Evolutionary conservation across 2,797 vertebrate species (phyloP).

Genomic region (Pitangus sulphuratus): DNA sequence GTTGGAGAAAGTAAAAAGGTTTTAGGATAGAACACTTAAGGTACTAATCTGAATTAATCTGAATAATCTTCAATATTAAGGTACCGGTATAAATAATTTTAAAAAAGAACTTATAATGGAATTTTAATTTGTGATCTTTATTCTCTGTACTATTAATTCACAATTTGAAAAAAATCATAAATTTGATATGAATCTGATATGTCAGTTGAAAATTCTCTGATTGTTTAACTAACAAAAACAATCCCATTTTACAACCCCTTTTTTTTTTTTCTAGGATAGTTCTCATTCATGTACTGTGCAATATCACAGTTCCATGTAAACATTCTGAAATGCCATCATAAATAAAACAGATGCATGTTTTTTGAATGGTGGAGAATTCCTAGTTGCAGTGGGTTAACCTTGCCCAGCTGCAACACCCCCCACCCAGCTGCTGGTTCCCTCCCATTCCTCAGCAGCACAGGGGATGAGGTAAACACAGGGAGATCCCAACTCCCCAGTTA

Average conservation of each 20-base stretch:
- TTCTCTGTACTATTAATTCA: neutral
- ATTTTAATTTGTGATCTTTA: neutral
- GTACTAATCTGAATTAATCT: neutral
- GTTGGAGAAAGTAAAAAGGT: neutral
- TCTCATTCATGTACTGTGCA: neutral
- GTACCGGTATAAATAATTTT: neutral
- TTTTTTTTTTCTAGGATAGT: neutral
- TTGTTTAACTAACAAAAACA: neutral
- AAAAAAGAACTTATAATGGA: neutral
- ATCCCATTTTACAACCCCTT: neutral
- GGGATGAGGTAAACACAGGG: neutral
- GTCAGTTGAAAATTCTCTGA: neutral
- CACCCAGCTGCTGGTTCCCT: neutral
- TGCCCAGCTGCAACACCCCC: neutral
- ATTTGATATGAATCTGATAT: neutral
- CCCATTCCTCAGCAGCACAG: neutral
- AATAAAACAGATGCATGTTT: neutral
- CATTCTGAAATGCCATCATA: neutral
- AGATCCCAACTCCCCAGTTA: neutral
- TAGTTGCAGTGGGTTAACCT: neutral
- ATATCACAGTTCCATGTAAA: neutral
- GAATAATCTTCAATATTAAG: neutral
- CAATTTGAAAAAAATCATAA: accelerated
- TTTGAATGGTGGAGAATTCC: neutral
- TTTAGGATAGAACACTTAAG: neutral